Conservation (phyloP, 2,888 invertebrate genomes). For the Apamea crenata region DNA sequence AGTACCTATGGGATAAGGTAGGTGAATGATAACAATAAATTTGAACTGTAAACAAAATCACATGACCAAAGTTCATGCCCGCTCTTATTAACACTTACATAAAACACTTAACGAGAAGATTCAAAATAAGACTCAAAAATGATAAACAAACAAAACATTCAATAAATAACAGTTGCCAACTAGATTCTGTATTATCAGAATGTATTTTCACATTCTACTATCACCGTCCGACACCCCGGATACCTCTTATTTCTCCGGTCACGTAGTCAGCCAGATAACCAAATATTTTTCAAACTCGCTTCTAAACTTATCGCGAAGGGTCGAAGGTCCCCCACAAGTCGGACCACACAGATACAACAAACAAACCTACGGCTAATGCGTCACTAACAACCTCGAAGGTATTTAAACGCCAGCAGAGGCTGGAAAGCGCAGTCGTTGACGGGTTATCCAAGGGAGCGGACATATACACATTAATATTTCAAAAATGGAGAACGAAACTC, state of each 20-base stretch:
- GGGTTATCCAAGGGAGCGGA: conserved; percentile 64
- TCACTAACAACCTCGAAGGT: conserved; percentile 69
- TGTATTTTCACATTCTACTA: conserved; percentile 25
- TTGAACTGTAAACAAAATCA: conserved; percentile 23
- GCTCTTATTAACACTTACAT: background rate
- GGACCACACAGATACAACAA: conserved; percentile 79
- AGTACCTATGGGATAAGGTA: too few relatives aligned
- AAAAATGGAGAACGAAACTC: conserved; percentile 86
- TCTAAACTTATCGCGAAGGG: conserved; percentile 78
- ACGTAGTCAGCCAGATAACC: conserved; percentile 70
- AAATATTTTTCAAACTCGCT: conserved; percentile 81
- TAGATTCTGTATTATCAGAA: conserved; percentile 22
- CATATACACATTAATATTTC: conserved; percentile 35
- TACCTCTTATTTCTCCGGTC: conserved; percentile 39
- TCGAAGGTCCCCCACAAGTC: conserved; percentile 80
- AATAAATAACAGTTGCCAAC: conserved; percentile 15
- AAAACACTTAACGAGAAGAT: background rate
- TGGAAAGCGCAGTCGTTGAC: conserved; percentile 72
- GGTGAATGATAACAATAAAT: background rate
- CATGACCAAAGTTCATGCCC: background rate
- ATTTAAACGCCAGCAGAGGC: conserved; percentile 77
- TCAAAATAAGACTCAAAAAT: background rate
- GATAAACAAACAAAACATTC: conserved; percentile 18
- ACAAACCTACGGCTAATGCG: conserved; percentile 66
- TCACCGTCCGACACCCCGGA: conserved; percentile 30